These are phyloP conservation scores for Trichosurus vulpecula DNA, from an alignment of 2,797 vertebrate species.

Conservation along the genomic window DNA sequence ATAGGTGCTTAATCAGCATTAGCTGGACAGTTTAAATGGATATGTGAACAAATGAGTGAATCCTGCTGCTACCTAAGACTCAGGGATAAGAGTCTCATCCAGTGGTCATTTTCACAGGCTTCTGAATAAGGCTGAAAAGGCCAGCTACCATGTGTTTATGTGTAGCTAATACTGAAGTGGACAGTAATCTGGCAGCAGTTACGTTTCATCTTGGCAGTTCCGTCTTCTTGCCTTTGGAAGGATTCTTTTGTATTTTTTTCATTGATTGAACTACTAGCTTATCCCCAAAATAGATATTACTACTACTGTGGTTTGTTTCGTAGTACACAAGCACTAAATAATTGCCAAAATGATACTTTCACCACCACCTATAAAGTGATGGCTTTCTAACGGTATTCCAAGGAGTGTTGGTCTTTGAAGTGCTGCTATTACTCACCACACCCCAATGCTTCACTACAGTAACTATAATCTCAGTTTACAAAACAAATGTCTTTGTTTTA, in stretches of 20 bases:
- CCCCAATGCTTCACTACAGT: background rate
- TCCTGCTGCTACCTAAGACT: background rate
- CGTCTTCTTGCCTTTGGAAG: background rate
- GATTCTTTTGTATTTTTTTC: background rate
- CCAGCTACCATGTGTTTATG: background rate
- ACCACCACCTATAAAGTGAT: background rate
- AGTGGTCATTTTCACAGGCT: background rate
- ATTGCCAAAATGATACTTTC: background rate
- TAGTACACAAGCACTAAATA: conserved; percentile 2
- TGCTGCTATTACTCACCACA: background rate
- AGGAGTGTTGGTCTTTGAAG: background rate
- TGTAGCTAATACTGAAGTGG: background rate
- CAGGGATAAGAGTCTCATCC: background rate
- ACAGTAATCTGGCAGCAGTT: background rate
- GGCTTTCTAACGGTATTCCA: background rate
- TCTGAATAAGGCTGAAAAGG: background rate
- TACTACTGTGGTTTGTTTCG: conserved; percentile 3
- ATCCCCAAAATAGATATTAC: background rate
- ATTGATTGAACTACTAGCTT: background rate
- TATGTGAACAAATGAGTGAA: background rate
- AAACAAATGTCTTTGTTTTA: background rate
- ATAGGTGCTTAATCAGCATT: background rate
- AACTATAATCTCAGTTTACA: background rate
- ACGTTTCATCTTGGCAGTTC: background rate
- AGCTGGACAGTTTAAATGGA: background rate